Percentiles rank a stretch among this genome's conserved stretches.
phyloP scores from a whole-genome alignment of 2,113 vertebrate genomes.

The Morone saxatilis region DNA sequence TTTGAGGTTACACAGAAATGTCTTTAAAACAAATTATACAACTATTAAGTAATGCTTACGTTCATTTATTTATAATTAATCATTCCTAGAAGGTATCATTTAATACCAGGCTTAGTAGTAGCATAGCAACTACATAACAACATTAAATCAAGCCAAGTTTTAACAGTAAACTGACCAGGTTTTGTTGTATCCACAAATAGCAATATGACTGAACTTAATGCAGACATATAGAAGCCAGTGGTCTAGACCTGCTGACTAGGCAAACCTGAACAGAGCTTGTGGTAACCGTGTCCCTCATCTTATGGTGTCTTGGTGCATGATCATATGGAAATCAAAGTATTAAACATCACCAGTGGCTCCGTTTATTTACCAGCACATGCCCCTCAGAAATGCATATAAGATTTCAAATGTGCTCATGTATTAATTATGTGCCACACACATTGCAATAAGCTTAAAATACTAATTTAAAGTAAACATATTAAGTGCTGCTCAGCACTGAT shows the following conservation, averaged over 20 bases:
- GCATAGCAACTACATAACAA: background rate
- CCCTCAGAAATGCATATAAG: background rate
- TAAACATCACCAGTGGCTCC: background rate
- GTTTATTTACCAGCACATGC: background rate
- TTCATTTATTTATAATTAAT: background rate
- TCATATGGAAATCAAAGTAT: background rate
- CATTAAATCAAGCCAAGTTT: background rate
- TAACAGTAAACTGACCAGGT: background rate
- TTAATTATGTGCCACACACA: background rate
- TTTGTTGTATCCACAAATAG: background rate
- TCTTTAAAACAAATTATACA: background rate
- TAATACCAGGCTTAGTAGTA: background rate
- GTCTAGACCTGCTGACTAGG: background rate
- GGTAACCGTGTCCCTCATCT: background rate
- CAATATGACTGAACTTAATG: conserved; percentile 16
- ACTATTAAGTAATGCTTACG: background rate
- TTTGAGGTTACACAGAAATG: background rate
- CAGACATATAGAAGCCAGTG: conserved; percentile 8
- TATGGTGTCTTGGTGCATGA: background rate
- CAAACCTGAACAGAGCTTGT: background rate
- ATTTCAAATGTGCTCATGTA: background rate
- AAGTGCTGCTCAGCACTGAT: background rate
- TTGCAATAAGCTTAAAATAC: background rate
- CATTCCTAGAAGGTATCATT: background rate
- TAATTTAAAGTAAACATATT: no score